Conservation (phyloP, 2,888 invertebrate genomes). For the Acanthosepion lycidas region DNA sequence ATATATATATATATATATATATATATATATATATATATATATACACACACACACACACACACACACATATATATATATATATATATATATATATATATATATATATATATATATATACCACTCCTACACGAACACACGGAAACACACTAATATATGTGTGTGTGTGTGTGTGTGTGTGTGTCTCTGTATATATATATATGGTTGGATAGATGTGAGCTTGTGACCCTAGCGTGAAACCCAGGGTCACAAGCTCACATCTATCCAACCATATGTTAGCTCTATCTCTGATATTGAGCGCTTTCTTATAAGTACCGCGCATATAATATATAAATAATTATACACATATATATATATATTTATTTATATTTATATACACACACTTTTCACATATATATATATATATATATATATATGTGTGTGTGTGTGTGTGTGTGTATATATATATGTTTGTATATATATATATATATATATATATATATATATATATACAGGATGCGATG, state of each 20-base stretch:
- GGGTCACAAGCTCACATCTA: no score
- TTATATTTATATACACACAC: no score
- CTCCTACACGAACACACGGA: background rate
- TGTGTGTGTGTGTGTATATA: background rate
- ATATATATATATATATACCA: background rate
- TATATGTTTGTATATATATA: background rate
- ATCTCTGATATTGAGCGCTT: no score
- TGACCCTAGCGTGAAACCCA: no score
- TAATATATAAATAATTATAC: no score
- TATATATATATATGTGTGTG: background rate
- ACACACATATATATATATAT: background rate
- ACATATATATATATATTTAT: background rate
- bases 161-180: background rate
- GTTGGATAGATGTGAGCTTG: no score
- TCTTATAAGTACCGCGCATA: no score
- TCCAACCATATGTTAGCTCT: no score
- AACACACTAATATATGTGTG: background rate
- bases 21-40: background rate
- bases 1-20: background rate
- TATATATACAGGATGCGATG: background rate
- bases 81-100: background rate
- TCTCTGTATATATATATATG: background rate
- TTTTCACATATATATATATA: no score
- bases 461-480: background rate
- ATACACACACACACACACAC: no score